phyloP scores from a whole-genome alignment of 2,797 vertebrate species.

The Poeciliopsis infans region DNA sequence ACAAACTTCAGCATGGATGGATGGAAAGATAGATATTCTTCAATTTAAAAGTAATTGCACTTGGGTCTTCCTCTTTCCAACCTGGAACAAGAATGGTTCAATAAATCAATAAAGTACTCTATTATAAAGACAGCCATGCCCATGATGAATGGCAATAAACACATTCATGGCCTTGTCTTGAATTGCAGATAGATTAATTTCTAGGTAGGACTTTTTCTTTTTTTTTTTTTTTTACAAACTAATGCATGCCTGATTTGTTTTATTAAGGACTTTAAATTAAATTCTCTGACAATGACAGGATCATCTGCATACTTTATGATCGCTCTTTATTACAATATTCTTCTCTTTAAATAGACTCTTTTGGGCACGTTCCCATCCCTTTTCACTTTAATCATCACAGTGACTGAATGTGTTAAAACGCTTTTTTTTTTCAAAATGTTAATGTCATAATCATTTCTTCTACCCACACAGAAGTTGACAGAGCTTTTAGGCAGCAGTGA shows the following conservation, averaged over 20 bases:
- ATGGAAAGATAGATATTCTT: background rate
- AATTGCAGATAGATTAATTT: background rate
- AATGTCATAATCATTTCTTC: conserved; percentile 56
- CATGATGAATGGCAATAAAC: background rate
- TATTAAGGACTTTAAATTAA: background rate
- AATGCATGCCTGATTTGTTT: background rate
- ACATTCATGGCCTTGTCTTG: background rate
- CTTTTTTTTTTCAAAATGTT: conserved; percentile 43
- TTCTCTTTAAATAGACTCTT: conserved; percentile 9
- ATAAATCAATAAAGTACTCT: background rate
- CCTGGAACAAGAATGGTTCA: background rate
- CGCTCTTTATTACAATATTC: background rate
- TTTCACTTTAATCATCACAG: conserved; percentile 39
- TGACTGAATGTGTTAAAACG: conserved; percentile 53
- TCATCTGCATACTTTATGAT: conserved; percentile 6
- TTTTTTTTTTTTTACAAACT: background rate
- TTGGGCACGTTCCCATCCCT: background rate
- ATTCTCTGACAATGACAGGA: conserved; percentile 3
- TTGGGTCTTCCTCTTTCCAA: background rate
- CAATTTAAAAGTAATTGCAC: background rate
- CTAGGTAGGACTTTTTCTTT: background rate
- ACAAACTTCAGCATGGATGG: background rate
- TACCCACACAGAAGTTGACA: conserved; percentile 27
- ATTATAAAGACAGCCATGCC: background rate
- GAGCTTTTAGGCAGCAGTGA: conserved; percentile 49